phyloP scores from a whole-genome alignment of 35 echinoderm and acorn worm species.

The Heliocidaris erythrogramma region DNA sequence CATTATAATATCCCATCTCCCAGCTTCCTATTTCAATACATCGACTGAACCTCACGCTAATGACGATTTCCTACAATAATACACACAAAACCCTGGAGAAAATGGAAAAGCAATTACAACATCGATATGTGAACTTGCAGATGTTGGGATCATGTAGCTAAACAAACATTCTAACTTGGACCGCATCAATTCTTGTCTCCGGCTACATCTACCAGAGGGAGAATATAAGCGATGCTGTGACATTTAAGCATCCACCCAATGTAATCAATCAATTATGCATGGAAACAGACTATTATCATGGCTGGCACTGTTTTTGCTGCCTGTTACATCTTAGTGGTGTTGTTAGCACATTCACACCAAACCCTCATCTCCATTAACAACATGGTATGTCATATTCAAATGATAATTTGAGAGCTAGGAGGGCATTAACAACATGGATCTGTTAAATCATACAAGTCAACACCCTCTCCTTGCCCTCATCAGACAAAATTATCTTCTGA shows the following conservation, averaged over 20 bases:
- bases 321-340: background rate
- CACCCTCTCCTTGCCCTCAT: too few relatives aligned
- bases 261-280: conserved; percentile 18
- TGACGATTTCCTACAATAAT: too few relatives aligned
- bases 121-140: background rate
- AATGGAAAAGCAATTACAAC: conserved; percentile 17
- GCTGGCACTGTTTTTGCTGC: background rate
- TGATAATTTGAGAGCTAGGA: too few relatives aligned
- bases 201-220: background rate
- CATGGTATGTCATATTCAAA: too few relatives aligned
- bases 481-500: too few relatives aligned
- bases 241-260: background rate
- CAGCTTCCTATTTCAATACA: background rate
- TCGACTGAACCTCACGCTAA: background rate
- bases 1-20: background rate
- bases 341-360: too few relatives aligned
- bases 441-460: too few relatives aligned
- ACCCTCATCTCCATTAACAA: too few relatives aligned
- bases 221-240: background rate
- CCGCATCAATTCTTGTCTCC: background rate
- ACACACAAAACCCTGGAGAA: background rate
- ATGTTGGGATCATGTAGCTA: background rate
- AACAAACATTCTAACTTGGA: background rate
- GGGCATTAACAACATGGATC: too few relatives aligned
- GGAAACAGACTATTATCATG: background rate